These are phyloP conservation scores for Cisticola juncidis DNA, from an alignment of 2,113 vertebrate genomes.

Conservation along the genomic window DNA sequence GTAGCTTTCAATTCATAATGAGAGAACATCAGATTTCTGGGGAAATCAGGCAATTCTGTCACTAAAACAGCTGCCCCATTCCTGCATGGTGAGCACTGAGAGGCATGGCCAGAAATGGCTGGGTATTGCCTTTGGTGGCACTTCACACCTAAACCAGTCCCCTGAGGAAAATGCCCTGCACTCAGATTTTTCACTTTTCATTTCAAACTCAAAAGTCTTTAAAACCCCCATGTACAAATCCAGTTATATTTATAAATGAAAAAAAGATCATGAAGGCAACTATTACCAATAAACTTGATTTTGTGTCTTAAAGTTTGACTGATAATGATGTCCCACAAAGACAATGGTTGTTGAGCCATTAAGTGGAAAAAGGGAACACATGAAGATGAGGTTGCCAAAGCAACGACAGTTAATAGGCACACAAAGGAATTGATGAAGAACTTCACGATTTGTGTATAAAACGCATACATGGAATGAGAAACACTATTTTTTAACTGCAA, in stretches of 20 bases:
- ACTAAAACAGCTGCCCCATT: not conserved
- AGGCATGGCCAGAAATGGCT: not conserved
- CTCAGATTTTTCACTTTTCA: not conserved
- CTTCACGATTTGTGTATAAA: not conserved
- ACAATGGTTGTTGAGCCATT: not conserved
- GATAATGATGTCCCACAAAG: not conserved
- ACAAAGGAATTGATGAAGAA: not conserved
- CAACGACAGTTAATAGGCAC: fast-evolving
- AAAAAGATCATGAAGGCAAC: not conserved
- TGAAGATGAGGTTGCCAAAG: not conserved
- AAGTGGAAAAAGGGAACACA: not conserved
- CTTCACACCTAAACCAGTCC: not conserved
- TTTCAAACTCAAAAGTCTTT: not conserved
- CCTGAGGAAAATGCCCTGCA: not conserved
- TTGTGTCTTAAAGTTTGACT: not conserved
- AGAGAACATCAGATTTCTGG: not conserved
- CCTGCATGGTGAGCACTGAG: not conserved
- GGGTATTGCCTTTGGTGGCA: not conserved
- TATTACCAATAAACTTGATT: not conserved
- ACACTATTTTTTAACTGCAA: not conserved
- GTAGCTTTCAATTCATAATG: not conserved
- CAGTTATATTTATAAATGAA: not conserved
- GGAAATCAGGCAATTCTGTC: not conserved
- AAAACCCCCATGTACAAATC: not conserved
- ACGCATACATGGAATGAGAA: not conserved